phyloP scores from a whole-genome alignment of 1,140 invertebrate genomes.

The Dreissena polymorpha region DNA sequence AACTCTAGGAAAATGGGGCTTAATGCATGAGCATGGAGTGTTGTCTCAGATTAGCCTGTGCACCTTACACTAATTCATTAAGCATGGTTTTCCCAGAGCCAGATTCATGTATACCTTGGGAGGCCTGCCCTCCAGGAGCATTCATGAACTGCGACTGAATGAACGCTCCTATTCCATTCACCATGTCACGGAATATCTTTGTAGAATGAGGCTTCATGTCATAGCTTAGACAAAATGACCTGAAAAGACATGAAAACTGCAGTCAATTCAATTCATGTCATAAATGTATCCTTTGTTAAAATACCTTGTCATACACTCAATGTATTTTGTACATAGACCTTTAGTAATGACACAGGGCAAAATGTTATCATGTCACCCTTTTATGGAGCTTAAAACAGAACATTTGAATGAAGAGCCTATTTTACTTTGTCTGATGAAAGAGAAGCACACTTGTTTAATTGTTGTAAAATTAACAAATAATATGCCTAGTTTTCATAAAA shows the following conservation, averaged over 20 bases:
- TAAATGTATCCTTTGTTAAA: background rate
- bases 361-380: no score
- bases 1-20: no score
- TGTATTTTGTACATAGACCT: no score
- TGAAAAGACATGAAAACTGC: slow-evolving; percentile 59
- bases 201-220: slow-evolving; percentile 85
- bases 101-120: slow-evolving; percentile 68
- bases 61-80: no score
- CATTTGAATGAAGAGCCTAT: no score
- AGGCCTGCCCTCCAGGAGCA: slow-evolving; percentile 63
- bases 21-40: no score
- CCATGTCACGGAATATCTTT: slow-evolving; percentile 91
- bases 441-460: slow-evolving; percentile 73
- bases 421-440: no score
- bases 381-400: no score
- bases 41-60: no score
- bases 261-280: background rate
- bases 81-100: no score
- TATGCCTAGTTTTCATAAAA: slow-evolving; percentile 90
- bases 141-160: slow-evolving; percentile 95
- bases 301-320: background rate
- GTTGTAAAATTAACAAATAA: no score
- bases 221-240: slow-evolving; percentile 95
- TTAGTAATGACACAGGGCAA: no score
- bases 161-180: slow-evolving; percentile 96